These are phyloP conservation scores for Astyanax mexicanus DNA, from an alignment of 2,797 vertebrate genomes.

Conservation along the genomic window DNA sequence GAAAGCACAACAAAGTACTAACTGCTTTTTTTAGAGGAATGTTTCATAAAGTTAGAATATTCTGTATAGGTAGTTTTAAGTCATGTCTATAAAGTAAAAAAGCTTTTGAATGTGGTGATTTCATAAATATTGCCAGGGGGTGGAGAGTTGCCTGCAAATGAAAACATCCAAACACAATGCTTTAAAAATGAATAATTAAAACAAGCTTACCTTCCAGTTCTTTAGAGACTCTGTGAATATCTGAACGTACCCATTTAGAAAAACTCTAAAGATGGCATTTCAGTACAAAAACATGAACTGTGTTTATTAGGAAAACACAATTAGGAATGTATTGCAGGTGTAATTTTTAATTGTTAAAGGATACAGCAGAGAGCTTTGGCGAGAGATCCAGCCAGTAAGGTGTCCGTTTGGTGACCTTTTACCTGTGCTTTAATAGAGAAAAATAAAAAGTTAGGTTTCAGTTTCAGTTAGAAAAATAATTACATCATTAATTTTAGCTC, in stretches of 20 bases:
- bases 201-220: constrained; percentile 86
- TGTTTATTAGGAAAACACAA: background rate
- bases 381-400: constrained; percentile 91
- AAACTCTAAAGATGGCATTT: constrained; percentile 9
- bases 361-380: constrained; percentile 99
- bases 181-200: background rate
- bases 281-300: background rate
- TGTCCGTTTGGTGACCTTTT: constrained; percentile 89
- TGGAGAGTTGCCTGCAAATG: background rate
- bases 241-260: constrained; percentile 72
- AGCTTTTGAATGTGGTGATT: too few relatives aligned
- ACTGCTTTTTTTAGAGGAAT: too few relatives aligned
- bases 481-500: too few relatives aligned
- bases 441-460: background rate
- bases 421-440: constrained; percentile 82
- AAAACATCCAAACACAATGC: background rate
- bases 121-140: too few relatives aligned
- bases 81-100: too few relatives aligned
- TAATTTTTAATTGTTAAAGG: constrained; percentile 72
- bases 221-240: constrained; percentile 90
- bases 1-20: too few relatives aligned
- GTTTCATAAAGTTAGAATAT: too few relatives aligned
- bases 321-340: background rate
- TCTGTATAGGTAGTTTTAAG: too few relatives aligned
- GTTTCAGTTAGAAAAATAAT: too few relatives aligned